Evolutionary conservation across 2,797 vertebrate genomes (phyloP).

Genomic region (Falco biarmicus): DNA sequence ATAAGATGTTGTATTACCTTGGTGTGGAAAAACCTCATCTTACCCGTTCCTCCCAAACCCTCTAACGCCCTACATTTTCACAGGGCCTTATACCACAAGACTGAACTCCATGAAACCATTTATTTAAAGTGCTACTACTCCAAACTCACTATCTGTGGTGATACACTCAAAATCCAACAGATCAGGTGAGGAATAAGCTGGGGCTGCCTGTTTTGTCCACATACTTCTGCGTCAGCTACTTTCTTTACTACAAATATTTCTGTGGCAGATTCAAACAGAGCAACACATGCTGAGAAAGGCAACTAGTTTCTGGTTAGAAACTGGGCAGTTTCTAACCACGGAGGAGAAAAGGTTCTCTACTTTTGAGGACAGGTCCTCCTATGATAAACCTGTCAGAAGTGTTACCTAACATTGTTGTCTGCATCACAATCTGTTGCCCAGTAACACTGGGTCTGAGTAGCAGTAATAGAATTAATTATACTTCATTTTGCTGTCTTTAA

Average conservation of each 20-base stretch:
- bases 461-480: constrained; percentile 88
- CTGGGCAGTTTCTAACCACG: background rate
- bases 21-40: background rate
- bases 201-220: constrained; percentile 39
- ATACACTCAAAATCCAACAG: background rate
- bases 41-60: background rate
- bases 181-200: constrained; percentile 11
- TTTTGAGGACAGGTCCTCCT: constrained; percentile 46
- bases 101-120: background rate
- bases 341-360: constrained; percentile 16
- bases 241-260: background rate
- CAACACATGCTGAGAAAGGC: background rate
- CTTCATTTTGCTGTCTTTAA: constrained; percentile 90
- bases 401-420: constrained; percentile 72
- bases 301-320: background rate
- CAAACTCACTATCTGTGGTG: background rate
- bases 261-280: background rate
- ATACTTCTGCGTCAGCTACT: background rate
- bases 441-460: constrained; percentile 79
- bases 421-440: constrained; percentile 79
- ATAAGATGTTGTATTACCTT: background rate
- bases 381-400: constrained; percentile 71
- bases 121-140: background rate
- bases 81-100: background rate
- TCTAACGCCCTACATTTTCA: background rate